phyloP scores from a whole-genome alignment of 2,113 vertebrate genomes.

The Fregata magnificens region DNA sequence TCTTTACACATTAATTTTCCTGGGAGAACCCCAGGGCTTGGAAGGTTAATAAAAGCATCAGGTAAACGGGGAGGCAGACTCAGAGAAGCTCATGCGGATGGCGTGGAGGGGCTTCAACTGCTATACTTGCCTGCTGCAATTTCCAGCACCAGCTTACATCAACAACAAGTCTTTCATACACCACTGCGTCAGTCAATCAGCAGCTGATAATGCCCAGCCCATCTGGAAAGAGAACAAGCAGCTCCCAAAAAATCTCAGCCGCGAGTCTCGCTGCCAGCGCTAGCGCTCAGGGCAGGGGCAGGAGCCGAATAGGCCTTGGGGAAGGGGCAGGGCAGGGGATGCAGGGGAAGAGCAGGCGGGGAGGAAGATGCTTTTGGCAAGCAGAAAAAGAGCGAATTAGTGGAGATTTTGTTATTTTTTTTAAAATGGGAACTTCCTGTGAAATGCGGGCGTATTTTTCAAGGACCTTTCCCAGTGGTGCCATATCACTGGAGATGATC shows the following conservation, averaged over 20 bases:
- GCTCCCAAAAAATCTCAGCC: not conserved
- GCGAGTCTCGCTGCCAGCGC: not conserved
- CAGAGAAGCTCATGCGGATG: not conserved
- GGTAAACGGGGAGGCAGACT: not conserved
- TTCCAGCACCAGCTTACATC: not conserved
- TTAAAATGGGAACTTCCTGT: not conserved
- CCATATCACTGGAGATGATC: not conserved
- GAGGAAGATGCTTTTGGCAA: not conserved
- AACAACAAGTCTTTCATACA: not conserved
- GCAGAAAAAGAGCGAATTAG: not conserved
- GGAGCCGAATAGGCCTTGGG: not conserved
- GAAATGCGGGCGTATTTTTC: rapidly evolving
- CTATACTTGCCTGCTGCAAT: not conserved
- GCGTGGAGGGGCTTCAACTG: not conserved
- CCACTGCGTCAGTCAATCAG: not conserved
- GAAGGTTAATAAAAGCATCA: not conserved
- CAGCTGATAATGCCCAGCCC: not conserved
- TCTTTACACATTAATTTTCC: not conserved
- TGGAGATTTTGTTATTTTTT: not conserved
- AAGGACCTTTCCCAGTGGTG: not conserved
- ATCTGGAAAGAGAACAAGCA: not conserved
- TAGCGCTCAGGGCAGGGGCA: not conserved
- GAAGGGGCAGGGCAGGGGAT: not conserved
- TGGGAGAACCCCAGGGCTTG: not conserved
- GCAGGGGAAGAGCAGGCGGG: not conserved